Conservation (phyloP, 2,797 vertebrate species). For the Hydrocynus forskahlii region DNA sequence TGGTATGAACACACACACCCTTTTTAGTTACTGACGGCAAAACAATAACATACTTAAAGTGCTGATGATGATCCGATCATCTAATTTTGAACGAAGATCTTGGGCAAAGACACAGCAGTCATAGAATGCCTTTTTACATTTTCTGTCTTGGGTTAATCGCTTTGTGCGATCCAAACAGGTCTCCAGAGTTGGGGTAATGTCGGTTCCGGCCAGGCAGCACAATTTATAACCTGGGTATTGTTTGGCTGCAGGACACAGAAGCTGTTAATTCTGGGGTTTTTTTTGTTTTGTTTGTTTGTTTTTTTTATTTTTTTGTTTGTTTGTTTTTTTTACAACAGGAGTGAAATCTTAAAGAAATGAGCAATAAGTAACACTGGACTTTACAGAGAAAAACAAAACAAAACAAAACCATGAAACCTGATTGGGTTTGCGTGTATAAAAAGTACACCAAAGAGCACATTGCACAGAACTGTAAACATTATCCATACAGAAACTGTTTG, state of each 20-base stretch:
- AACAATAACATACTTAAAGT: too few relatives aligned
- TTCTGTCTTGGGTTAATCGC: neutral
- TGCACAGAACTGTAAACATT: too few relatives aligned
- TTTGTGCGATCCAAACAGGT: slow-evolving; percentile 67
- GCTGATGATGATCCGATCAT: neutral
- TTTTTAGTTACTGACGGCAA: too few relatives aligned
- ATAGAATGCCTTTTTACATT: slow-evolving; percentile 40
- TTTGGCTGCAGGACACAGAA: slow-evolving; percentile 63
- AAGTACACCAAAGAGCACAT: too few relatives aligned
- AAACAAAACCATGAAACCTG: neutral
- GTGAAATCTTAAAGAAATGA: neutral
- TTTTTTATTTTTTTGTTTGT: too few relatives aligned
- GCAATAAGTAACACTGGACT: neutral
- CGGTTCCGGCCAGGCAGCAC: slow-evolving; percentile 81
- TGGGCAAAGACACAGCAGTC: slow-evolving; percentile 26
- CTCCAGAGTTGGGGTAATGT: slow-evolving; percentile 51
- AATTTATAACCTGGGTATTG: rapidly evolving
- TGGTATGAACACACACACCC: too few relatives aligned
- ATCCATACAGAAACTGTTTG: too few relatives aligned
- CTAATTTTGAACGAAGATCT: neutral
- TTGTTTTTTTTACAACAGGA: neutral
- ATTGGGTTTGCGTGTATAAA: too few relatives aligned
- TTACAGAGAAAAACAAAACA: neutral
- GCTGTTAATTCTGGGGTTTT: neutral
- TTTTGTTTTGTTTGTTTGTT: too few relatives aligned